phyloP scores from a whole-genome alignment of 2,888 invertebrate genomes.

The Seira musarum region DNA sequence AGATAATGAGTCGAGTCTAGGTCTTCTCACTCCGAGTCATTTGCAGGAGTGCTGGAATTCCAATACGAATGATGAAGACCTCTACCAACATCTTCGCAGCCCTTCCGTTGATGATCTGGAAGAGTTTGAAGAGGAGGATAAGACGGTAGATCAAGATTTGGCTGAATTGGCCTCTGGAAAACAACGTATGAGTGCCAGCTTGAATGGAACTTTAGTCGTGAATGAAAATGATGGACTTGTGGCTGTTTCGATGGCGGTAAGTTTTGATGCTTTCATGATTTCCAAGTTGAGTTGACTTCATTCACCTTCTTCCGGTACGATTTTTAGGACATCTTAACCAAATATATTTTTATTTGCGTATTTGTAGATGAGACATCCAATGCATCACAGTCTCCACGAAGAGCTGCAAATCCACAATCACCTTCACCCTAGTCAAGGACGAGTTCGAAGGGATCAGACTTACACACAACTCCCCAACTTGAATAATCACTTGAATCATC shows the following conservation, averaged over 20 bases:
- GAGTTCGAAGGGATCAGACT: constrained; percentile 43
- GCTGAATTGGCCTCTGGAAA: constrained; percentile 15
- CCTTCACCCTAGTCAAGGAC: constrained; percentile 9
- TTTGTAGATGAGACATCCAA: too few species aligned
- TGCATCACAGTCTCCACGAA: constrained; percentile 49
- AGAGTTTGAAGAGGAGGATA: constrained; percentile 70
- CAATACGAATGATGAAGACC: constrained; percentile 55
- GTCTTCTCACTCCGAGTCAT: constrained; percentile 90
- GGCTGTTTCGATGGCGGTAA: neutral
- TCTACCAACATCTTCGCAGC: constrained; percentile 73
- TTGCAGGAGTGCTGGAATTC: constrained; percentile 77
- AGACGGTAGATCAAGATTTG: constrained; percentile 59
- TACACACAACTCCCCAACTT: constrained; percentile 45
- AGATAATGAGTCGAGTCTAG: constrained; percentile 76
- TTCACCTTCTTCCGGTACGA: too few species aligned
- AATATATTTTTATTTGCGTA: too few species aligned
- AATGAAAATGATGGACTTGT: constrained; percentile 50
- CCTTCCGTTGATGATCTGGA: constrained; percentile 79
- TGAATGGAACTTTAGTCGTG: constrained; percentile 32
- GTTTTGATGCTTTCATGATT: constrained; percentile 13
- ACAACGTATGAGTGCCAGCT: constrained; percentile 35
- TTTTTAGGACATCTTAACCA: too few species aligned
- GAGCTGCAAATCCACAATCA: constrained; percentile 3
- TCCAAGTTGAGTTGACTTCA: too few species aligned
- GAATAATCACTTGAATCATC: constrained; percentile 34